Percentiles rank a stretch among this genome's conserved stretches.
Conservation (phyloP, 2,113 vertebrate species). For the Oostethus manadensis region DNA sequence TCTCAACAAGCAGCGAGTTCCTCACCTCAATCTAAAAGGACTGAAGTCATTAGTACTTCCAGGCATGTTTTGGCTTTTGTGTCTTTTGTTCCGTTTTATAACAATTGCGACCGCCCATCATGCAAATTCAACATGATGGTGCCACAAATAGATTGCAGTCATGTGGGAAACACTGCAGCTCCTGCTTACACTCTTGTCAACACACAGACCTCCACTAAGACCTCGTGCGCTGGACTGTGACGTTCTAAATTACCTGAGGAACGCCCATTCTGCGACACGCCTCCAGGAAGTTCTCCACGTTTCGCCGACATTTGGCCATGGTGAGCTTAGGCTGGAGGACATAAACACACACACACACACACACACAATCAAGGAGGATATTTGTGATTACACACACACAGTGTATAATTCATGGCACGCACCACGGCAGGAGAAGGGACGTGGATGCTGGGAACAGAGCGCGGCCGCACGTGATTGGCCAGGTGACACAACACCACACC, state of each 20-base stretch:
- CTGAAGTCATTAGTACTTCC: no score
- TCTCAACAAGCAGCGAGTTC: no score
- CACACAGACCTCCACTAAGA: no score
- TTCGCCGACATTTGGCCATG: slow-evolving; percentile 97
- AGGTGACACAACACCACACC: slow-evolving; percentile 96
- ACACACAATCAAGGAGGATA: background rate
- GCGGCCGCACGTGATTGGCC: slow-evolving; percentile 93
- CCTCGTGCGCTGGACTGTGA: no score
- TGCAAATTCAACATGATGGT: no score
- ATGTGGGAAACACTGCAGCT: no score
- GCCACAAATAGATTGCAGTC: no score
- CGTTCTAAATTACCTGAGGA: slow-evolving; percentile 80
- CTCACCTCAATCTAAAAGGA: no score
- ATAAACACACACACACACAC: background rate
- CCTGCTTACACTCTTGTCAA: no score
- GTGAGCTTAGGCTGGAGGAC: slow-evolving; percentile 87
- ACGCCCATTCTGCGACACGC: slow-evolving; percentile 94
- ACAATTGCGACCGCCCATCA: no score
- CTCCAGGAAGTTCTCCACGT: slow-evolving; percentile 97
- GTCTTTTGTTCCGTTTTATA: no score
- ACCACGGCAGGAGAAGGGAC: slow-evolving; percentile 97
- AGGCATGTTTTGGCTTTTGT: no score
- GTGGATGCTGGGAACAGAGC: slow-evolving; percentile 94
- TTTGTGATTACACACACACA: background rate
- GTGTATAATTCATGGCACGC: slow-evolving; percentile 42